phyloP scores from a whole-genome alignment of 2,113 vertebrate species.

The Microtus montanus region DNA sequence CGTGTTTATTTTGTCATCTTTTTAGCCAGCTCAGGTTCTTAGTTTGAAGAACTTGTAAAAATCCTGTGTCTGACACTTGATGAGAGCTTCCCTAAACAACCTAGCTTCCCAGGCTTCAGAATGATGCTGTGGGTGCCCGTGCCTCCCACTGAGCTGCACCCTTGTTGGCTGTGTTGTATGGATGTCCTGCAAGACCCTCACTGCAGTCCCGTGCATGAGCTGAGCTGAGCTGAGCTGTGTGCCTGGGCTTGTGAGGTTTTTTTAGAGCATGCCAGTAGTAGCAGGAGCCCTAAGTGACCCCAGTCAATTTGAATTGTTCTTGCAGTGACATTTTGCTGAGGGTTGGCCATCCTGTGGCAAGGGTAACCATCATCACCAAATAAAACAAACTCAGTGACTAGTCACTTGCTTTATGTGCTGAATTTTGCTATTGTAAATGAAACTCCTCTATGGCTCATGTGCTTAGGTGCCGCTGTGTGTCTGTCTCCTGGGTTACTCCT shows the following conservation, averaged over 20 bases:
- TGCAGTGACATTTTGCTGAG: background rate
- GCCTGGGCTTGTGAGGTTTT: background rate
- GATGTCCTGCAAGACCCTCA: background rate
- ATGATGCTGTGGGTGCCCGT: background rate
- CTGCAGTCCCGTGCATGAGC: background rate
- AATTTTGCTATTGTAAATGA: conserved; percentile 36
- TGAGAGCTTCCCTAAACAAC: background rate
- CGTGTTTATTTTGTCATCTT: conserved; percentile 80
- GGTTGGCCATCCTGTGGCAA: background rate
- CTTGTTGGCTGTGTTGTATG: conserved; percentile 13
- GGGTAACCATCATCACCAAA: conserved; percentile 38
- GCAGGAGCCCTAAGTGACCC: background rate
- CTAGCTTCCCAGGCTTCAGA: conserved; percentile 23
- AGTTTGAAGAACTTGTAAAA: conserved; percentile 50
- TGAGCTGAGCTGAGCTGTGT: background rate
- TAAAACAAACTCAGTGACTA: background rate
- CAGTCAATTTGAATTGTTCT: background rate
- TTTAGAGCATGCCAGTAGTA: background rate
- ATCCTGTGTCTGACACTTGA: background rate
- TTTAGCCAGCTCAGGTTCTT: conserved; percentile 62
- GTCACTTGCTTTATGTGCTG: background rate
- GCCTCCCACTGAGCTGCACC: background rate
- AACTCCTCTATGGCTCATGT: background rate
- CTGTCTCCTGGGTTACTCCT: background rate
- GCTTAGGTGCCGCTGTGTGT: background rate